Evolutionary conservation across 2,113 vertebrate genomes (phyloP).

Genomic region (Protobothrops flavoviridis): DNA sequence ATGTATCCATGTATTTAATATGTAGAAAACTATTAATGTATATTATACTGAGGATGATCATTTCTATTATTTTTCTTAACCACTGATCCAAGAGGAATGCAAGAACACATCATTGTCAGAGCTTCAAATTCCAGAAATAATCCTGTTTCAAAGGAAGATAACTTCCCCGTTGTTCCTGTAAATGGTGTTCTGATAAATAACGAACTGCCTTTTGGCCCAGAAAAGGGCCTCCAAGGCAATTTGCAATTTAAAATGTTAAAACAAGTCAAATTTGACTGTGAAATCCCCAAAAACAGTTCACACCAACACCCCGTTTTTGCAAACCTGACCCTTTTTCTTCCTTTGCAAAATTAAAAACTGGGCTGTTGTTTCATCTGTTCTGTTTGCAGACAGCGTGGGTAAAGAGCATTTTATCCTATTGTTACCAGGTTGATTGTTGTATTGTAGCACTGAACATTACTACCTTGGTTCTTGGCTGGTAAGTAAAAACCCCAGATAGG

Average conservation of each 20-base stretch:
- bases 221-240: not conserved
- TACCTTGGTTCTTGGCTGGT: not conserved
- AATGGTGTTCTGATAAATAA: conserved; percentile 23
- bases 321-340: not conserved
- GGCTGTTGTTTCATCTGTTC: not conserved
- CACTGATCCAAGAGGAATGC: conserved; percentile 50
- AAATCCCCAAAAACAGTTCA: conserved; percentile 44
- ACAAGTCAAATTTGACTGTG: conserved; percentile 7
- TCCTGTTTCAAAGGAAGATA: conserved; percentile 23
- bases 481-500: not conserved
- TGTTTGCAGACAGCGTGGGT: accelerated
- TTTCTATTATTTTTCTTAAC: conserved; percentile 46
- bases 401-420: not conserved
- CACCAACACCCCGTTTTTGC: not conserved
- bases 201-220: not conserved
- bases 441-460: not conserved
- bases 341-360: not conserved
- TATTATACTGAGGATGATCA: conserved; percentile 55
- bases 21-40: conserved; percentile 56
- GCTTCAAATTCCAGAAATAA: conserved; percentile 22
- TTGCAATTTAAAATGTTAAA: not conserved
- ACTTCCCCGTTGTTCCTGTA: conserved; percentile 6
- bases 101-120: conserved; percentile 48
- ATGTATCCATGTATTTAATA: conserved; percentile 43
- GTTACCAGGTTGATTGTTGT: not conserved